phyloP scores from a whole-genome alignment of 2,113 vertebrate genomes.

The Mus pahari region DNA sequence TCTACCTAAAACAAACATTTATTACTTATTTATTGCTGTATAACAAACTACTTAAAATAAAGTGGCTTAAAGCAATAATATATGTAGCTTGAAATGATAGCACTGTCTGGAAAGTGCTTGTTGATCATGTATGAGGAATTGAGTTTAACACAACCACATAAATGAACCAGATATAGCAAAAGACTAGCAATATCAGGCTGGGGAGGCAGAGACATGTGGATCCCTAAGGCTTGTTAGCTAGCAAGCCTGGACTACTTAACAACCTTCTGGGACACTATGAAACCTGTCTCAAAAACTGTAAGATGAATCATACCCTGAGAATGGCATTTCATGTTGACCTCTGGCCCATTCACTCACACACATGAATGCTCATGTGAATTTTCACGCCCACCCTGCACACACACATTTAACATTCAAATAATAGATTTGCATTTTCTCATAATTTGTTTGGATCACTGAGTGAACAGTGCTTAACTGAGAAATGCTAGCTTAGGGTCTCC shows the following conservation, averaged over 20 bases:
- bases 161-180: neutral
- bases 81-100: neutral
- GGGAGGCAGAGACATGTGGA: neutral
- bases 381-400: neutral
- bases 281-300: neutral
- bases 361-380: neutral
- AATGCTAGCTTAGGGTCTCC: neutral
- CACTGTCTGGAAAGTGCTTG: neutral
- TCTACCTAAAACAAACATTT: neutral
- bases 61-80: neutral
- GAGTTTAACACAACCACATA: neutral
- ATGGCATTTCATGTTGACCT: neutral
- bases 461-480: neutral
- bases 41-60: neutral
- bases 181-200: neutral
- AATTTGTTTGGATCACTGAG: neutral
- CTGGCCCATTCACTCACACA: neutral
- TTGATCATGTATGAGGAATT: neutral
- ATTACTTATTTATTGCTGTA: neutral
- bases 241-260: no score
- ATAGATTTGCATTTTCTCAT: neutral
- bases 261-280: neutral
- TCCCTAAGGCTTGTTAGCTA: no score
- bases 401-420: neutral
- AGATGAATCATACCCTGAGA: neutral